Base-by-base conservation (phyloP, 2,888 invertebrate species). In the Cordilura impudica region DNA sequence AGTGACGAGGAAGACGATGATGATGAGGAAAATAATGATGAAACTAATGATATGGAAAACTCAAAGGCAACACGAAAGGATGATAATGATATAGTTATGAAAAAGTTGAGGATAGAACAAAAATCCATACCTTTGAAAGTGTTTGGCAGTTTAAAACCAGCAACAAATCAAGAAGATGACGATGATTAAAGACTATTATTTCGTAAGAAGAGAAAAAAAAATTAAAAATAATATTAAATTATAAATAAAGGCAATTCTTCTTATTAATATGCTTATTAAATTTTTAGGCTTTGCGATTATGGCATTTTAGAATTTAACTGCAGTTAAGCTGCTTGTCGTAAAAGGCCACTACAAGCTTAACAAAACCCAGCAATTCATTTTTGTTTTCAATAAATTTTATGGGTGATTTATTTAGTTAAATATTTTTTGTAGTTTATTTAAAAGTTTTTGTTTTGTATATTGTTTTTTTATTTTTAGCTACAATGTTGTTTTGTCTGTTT, bases 121-220 rank as follows among this genome's bases (percentile, higher is more conserved):
- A 95, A 97, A 90, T 92, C 92, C 26, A 93, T 98, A 82, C 98
- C 98, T 35, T 92, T 94, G 51, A 95, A 97, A 90, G 97, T 98
- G 2, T 98, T 98, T 91, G 98, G 98, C 77, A 93, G 95, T 82
- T 91, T 97, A 83, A 88, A 88, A 60, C 86, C 87, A n/a, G 53
- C 66, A 18, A 69, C 51, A 35, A 85, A 81, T n/a, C 86, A 86
- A 23, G 86, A 86, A 12, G 87, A 87, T n/a, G 87, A 86, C n/a
- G 87, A 86, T 18, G 76, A 78, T 51, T 75, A 35, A 67, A 67
- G 23, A 31, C 18, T 66, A 60, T 26, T 45, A 63, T 47, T 29
- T 26, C 4, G 14, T 18, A 29, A n/a, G 10, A 47, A 12, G n/a
- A 7, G 2, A 23, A 26, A 53, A 35, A 53, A 65, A 43, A 35